Percentiles rank a stretch among this genome's conserved stretches.
Conservation (phyloP, 1,140 invertebrate genomes). For the Bombus waltoni region DNA sequence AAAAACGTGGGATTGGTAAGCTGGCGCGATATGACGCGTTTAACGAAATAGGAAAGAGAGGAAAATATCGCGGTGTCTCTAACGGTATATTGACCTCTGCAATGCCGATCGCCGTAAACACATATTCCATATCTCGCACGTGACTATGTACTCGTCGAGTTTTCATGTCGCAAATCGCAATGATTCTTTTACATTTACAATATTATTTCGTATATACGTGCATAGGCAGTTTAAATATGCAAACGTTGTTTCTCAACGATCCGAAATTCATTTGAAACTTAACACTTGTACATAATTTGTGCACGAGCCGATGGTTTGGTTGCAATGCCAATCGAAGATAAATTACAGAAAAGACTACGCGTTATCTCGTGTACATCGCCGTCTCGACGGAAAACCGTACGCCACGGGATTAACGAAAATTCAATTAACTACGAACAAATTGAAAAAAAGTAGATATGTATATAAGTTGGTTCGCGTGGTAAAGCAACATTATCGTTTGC, state of each 20-base stretch:
- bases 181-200: background rate
- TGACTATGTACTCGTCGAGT: constrained; percentile 22
- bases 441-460: background rate
- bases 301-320: no score
- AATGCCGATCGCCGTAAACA: constrained; percentile 50
- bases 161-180: constrained; percentile 9
- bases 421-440: background rate
- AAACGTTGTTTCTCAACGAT: background rate
- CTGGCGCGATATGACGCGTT: constrained; percentile 6
- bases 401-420: background rate
- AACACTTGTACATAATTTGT: no score
- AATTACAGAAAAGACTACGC: background rate
- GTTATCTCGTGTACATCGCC: no score
- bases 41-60: constrained; percentile 30
- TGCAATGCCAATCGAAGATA: background rate
- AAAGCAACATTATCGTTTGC: constrained; percentile 17
- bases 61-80: constrained; percentile 37
- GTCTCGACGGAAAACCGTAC: no score
- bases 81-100: constrained; percentile 69
- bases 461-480: background rate
- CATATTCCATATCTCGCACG: constrained; percentile 39
- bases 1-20: background rate
- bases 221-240: background rate
- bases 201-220: no score
- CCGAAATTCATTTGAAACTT: background rate